Evolutionary conservation across 2,888 invertebrate genomes (phyloP).

Genomic region (Ectemnius continuus): DNA sequence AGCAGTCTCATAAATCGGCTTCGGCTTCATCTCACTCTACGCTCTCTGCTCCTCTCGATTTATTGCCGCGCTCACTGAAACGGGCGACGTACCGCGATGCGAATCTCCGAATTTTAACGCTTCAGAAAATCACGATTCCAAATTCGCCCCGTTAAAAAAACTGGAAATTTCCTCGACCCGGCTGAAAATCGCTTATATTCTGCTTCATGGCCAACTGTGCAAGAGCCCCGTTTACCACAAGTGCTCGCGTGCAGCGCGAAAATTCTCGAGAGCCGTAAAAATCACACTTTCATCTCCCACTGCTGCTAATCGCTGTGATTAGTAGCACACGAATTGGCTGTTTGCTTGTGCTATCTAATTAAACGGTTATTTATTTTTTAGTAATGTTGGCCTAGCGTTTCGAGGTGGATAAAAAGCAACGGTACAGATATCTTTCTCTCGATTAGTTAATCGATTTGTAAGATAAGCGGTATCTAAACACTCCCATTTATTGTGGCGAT

Average conservation of each 20-base stretch:
- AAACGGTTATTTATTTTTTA: too few relatives aligned
- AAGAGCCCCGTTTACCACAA: background rate
- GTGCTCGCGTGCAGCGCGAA: conserved; percentile 18
- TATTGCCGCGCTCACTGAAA: background rate
- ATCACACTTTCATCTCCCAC: conserved; percentile 48
- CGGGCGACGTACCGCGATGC: background rate
- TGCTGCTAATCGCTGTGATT: background rate
- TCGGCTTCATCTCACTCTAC: background rate
- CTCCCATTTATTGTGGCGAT: too few relatives aligned
- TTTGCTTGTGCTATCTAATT: too few relatives aligned
- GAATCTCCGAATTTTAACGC: background rate
- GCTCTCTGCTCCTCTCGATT: background rate
- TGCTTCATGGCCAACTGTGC: background rate
- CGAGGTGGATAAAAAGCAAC: too few relatives aligned
- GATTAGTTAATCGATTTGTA: too few relatives aligned
- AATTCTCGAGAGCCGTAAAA: conserved; percentile 34
- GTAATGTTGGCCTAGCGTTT: too few relatives aligned
- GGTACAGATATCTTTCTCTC: too few relatives aligned
- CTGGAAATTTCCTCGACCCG: background rate
- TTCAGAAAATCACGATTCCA: background rate
- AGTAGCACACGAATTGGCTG: too few relatives aligned
- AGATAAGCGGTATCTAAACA: too few relatives aligned
- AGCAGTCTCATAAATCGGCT: conserved; percentile 1
- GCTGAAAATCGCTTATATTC: too few relatives aligned
- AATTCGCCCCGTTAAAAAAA: background rate